phyloP scores from a whole-genome alignment of 2,888 invertebrate species.

The Cheilosia vernalis region DNA sequence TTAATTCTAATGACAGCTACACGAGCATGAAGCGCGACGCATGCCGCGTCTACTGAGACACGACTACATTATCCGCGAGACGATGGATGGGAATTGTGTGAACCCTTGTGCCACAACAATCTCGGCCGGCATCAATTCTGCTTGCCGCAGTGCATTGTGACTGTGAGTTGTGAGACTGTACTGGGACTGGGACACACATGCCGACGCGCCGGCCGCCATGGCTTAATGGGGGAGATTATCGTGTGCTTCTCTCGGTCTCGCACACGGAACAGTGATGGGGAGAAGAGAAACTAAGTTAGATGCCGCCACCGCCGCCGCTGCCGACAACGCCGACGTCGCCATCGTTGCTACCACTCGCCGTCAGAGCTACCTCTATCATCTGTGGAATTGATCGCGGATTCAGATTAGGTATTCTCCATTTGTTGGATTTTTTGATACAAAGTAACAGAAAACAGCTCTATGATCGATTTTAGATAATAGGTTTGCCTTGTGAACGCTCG shows the following conservation, averaged over 20 bases:
- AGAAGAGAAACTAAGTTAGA: conserved; percentile 51
- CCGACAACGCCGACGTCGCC: conserved; percentile 46
- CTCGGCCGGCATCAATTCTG: conserved; percentile 66
- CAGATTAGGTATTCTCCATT: too few relatives aligned
- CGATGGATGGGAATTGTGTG: conserved; percentile 68
- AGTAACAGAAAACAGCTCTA: conserved; percentile 67
- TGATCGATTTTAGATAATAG: conserved; percentile 14
- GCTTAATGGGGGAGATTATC: conserved; percentile 68
- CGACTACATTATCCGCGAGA: conserved; percentile 63
- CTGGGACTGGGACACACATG: conserved; percentile 73
- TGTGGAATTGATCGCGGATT: conserved; percentile 69
- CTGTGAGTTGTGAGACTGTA: conserved; percentile 20
- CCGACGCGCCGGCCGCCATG: conserved; percentile 76
- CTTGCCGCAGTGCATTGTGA: conserved; percentile 19
- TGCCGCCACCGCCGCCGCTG: conserved; percentile 65
- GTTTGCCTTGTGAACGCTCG: conserved; percentile 26
- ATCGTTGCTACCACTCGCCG: conserved; percentile 73
- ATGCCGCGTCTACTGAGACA: conserved; percentile 70
- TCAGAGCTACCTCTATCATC: conserved; percentile 77
- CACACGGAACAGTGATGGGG: conserved; percentile 38
- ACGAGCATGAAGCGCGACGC: conserved; percentile 71
- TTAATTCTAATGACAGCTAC: conserved; percentile 76
- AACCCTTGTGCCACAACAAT: conserved; percentile 70
- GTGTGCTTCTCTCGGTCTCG: conserved; percentile 53
- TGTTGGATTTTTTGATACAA: too few relatives aligned